Evolutionary conservation across 2,113 vertebrate species (phyloP).

Genomic region (Sinocyclocheilus maitianheensis): DNA sequence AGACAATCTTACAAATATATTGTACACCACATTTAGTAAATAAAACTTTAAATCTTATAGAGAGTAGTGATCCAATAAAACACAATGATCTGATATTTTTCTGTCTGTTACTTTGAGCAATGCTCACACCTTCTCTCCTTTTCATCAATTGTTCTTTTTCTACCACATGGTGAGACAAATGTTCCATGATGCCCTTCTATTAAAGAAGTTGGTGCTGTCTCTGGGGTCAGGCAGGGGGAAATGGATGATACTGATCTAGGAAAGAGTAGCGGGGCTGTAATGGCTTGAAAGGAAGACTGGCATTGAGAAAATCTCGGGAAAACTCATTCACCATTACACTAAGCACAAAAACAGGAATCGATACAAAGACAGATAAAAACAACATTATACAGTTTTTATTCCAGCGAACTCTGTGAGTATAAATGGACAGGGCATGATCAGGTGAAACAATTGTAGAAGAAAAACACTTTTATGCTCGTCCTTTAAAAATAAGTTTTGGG

Average conservation of each 20-base stretch:
- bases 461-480: slow-evolving; percentile 71
- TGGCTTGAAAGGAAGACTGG: slow-evolving; percentile 49
- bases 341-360: slow-evolving; percentile 10
- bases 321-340: slow-evolving; percentile 24
- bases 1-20: background rate
- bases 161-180: slow-evolving; percentile 54
- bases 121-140: slow-evolving; percentile 40
- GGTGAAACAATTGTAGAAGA: slow-evolving; percentile 38
- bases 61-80: background rate
- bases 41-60: background rate
- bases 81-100: slow-evolving; percentile 36
- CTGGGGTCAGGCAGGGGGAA: slow-evolving; percentile 33
- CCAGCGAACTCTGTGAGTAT: slow-evolving; percentile 59
- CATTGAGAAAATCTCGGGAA: slow-evolving; percentile 6
- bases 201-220: slow-evolving; percentile 48
- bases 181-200: slow-evolving; percentile 50
- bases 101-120: slow-evolving; percentile 55
- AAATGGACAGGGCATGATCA: slow-evolving; percentile 42
- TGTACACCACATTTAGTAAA: background rate
- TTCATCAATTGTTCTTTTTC: slow-evolving; percentile 59
- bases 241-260: slow-evolving; percentile 47
- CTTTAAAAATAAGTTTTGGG: slow-evolving; percentile 69
- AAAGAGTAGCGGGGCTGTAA: slow-evolving; percentile 33
- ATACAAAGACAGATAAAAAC: slow-evolving; percentile 42
- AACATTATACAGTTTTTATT: slow-evolving; percentile 39